Percentiles rank a stretch among this genome's conserved stretches.
phyloP scores from a whole-genome alignment of 2,888 invertebrate genomes.

The Reticulitermes lucifugus region DNA sequence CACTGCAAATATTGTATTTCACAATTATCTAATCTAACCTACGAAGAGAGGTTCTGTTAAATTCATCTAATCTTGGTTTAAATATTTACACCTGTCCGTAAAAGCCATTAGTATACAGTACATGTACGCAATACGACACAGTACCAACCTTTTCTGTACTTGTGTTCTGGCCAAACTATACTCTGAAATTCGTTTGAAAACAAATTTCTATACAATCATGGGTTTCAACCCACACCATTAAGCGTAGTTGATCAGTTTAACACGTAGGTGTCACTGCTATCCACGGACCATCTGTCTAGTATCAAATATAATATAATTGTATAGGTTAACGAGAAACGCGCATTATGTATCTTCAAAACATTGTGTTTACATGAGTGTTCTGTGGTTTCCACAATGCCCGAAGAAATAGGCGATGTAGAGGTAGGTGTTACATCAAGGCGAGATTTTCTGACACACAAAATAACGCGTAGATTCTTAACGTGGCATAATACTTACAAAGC shows the following conservation, averaged over 20 bases:
- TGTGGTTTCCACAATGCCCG: too few species aligned
- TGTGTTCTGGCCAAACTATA: background rate
- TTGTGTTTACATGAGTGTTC: too few species aligned
- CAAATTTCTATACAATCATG: background rate
- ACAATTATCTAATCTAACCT: conserved; percentile 19
- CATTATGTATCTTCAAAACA: too few species aligned
- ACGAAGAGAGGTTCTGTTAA: too few species aligned
- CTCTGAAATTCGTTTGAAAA: background rate
- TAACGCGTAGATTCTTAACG: too few species aligned
- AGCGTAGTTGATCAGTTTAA: background rate
- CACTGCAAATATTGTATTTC: background rate
- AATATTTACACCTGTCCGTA: background rate
- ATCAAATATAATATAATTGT: too few species aligned
- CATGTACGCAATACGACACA: background rate
- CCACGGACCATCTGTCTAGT: too few species aligned
- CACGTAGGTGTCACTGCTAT: background rate
- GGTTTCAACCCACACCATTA: background rate
- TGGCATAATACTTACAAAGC: too few species aligned
- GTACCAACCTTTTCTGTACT: background rate
- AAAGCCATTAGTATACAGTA: background rate
- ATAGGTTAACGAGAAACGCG: too few species aligned
- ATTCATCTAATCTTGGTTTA: background rate
- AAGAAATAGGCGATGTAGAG: too few species aligned
- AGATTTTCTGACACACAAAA: too few species aligned
- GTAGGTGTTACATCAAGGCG: too few species aligned